These are phyloP conservation scores for Holotrichia oblita DNA, from an alignment of 1,140 invertebrate genomes.

Conservation along the genomic window DNA sequence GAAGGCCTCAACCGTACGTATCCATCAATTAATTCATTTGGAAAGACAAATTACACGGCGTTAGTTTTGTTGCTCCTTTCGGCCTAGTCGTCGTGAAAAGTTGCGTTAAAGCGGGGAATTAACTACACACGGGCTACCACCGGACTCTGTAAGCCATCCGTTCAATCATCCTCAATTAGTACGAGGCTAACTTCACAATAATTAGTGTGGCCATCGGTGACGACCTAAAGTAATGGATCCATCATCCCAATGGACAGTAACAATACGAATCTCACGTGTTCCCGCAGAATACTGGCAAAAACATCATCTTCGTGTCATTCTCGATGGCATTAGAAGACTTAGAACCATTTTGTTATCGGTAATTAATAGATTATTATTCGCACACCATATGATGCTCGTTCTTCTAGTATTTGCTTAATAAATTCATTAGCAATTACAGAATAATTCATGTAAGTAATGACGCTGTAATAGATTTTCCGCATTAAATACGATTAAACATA, in stretches of 20 bases:
- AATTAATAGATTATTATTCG: slow-evolving; percentile 26
- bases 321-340: slow-evolving; percentile 32
- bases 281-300: slow-evolving; percentile 46
- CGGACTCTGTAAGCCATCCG: slow-evolving; percentile 48
- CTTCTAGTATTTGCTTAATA: neutral
- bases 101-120: slow-evolving; percentile 35
- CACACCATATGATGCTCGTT: neutral
- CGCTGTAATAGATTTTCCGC: too few species aligned
- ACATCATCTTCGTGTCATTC: slow-evolving; percentile 46
- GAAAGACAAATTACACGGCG: slow-evolving; percentile 38
- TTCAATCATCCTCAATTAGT: slow-evolving; percentile 60
- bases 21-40: slow-evolving; percentile 41
- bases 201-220: slow-evolving; percentile 51
- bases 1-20: slow-evolving; percentile 19
- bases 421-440: neutral
- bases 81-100: slow-evolving; percentile 37
- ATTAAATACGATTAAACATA: too few species aligned
- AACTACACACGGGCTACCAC: slow-evolving; percentile 3
- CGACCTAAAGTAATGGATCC: slow-evolving; percentile 61
- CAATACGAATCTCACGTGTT: slow-evolving; percentile 49
- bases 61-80: slow-evolving; percentile 31
- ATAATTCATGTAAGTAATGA: too few species aligned
- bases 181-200: slow-evolving; percentile 48
- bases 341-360: slow-evolving; percentile 9
- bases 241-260: slow-evolving; percentile 60